A percentile compares a stretch with the other conserved stretches of the same genome.
These are phyloP conservation scores for Adelosebastes latens DNA, from an alignment of 2,797 vertebrate species.

Conservation along the genomic window DNA sequence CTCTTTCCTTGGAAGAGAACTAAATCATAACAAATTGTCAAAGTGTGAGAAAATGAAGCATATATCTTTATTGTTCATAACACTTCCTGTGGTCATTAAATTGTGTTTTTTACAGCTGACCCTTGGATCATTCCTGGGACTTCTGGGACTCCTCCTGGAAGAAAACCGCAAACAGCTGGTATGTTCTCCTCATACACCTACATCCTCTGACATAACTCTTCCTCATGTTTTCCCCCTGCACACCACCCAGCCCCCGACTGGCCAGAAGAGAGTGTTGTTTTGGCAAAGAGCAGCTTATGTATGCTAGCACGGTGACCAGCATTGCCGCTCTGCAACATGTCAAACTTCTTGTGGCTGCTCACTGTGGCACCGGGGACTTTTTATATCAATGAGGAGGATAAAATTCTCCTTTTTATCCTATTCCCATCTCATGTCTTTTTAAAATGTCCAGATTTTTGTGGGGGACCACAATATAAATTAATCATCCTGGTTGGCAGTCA, in stretches of 20 bases:
- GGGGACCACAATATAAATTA: too few relatives aligned
- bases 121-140: conserved; percentile 81
- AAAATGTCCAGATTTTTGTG: too few relatives aligned
- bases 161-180: conserved; percentile 84
- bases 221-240: conserved; percentile 4
- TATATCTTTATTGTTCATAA: background rate
- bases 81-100: background rate
- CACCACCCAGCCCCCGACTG: background rate
- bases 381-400: too few relatives aligned
- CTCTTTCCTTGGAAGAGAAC: background rate
- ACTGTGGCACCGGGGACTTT: background rate
- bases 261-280: background rate
- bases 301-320: background rate
- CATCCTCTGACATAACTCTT: background rate
- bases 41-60: background rate
- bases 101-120: conserved; percentile 72
- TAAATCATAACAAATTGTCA: background rate
- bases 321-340: background rate
- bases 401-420: too few relatives aligned
- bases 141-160: conserved; percentile 79
- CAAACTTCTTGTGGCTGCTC: background rate
- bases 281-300: background rate
- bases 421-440: too few relatives aligned
- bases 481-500: too few relatives aligned
- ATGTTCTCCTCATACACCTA: conserved; percentile 10